A percentile compares a stretch with the other conserved stretches of the same genome.
These are phyloP conservation scores for Yoshiicerus persimilis DNA, from an alignment of 1,140 invertebrate genomes.

Conservation along the genomic window DNA sequence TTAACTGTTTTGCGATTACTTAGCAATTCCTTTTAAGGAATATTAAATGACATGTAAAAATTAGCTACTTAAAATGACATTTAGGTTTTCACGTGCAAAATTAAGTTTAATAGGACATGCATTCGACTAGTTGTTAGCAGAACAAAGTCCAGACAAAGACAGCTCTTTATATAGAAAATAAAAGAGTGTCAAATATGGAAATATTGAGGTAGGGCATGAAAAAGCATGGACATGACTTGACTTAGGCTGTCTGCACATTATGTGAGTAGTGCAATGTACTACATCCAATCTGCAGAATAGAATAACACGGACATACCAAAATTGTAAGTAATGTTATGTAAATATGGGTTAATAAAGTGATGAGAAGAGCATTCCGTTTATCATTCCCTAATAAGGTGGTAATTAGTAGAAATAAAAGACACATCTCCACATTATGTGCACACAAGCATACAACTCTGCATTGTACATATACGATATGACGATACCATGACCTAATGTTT, in stretches of 20 bases:
- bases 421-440: neutral
- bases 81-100: neutral
- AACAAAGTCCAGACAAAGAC: neutral
- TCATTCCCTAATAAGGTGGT: slow-evolving; percentile 6
- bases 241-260: neutral
- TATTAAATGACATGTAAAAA: neutral
- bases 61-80: neutral
- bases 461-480: too few relatives aligned
- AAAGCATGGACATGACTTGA: neutral
- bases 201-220: slow-evolving; percentile 6
- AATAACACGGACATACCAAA: neutral
- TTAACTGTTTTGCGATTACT: too few relatives aligned
- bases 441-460: neutral
- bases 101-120: neutral
- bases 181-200: slow-evolving; percentile 3
- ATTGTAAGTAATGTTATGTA: slow-evolving; percentile 10
- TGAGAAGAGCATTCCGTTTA: slow-evolving; percentile 16
- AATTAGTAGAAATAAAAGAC: slow-evolving; percentile 10
- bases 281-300: neutral
- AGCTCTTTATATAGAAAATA: slow-evolving; percentile 21
- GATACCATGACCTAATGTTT: neutral
- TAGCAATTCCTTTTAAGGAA: too few relatives aligned
- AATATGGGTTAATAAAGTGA: slow-evolving; percentile 23
- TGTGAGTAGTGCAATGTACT: neutral
- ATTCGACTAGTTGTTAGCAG: neutral